phyloP scores from a whole-genome alignment of 2,113 vertebrate species.

The Clarias batrachus region DNA sequence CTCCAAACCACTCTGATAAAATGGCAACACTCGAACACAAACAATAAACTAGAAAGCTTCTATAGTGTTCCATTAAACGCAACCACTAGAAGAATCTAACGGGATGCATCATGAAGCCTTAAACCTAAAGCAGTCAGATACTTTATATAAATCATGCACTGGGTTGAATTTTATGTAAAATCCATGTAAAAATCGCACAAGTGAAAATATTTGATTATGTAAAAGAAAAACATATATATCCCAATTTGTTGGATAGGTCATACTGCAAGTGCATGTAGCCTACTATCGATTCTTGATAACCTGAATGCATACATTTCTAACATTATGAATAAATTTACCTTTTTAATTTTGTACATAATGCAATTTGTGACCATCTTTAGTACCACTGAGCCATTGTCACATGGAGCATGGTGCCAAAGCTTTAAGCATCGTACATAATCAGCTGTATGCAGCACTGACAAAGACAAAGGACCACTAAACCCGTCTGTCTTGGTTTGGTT shows the following conservation, averaged over 20 bases:
- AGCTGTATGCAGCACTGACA: neutral
- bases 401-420: neutral
- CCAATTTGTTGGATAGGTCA: too few relatives aligned
- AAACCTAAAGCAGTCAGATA: neutral
- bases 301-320: neutral
- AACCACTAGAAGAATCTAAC: neutral
- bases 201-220: too few relatives aligned
- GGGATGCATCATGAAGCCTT: neutral
- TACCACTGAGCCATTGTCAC: neutral
- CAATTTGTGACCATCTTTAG: neutral
- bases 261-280: too few relatives aligned
- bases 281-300: too few relatives aligned
- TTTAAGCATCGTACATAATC: neutral
- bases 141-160: neutral
- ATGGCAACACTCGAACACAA: neutral
- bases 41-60: neutral
- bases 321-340: neutral
- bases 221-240: too few relatives aligned
- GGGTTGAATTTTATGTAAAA: neutral
- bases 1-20: constrained; percentile 1
- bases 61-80: neutral
- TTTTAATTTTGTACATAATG: neutral
- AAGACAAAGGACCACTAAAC: neutral
- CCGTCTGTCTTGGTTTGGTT: neutral
- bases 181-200: neutral